Evolutionary conservation across 2,797 vertebrate species (phyloP), one percentile per base, ranked within the genome.

Genomic region (Heteromormyrus szaboi): DNA sequence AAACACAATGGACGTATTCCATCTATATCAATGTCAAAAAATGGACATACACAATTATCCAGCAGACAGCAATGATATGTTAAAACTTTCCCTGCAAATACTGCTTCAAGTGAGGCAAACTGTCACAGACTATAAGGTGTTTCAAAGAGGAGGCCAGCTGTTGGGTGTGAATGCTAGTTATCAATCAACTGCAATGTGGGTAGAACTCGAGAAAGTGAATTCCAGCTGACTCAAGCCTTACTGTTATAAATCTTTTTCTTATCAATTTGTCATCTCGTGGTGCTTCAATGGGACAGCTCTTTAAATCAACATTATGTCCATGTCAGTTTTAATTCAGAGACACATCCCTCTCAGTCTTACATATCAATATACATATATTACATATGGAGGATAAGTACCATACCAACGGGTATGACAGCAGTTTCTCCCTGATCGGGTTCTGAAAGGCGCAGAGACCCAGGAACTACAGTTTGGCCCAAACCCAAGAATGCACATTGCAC

Each of bases 231-330:
- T 48, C 79, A 83, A 44, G 46, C 37, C 46, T 44, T 1, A 83
- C 7, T 37, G 29, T 37, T 33, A 72, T 72, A 72, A 37, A 72
- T 72, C 65, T 83, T 33, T 41, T 83, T 83, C 79, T 46, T 44
- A 83, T 50, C 79, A 50, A 44, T 48, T 12, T 50, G 44, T 72
- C 46, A 50, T 83, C 46, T 44, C 44, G 2, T n/a, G 37, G 79
- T 48, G 17, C 79, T 50, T 83, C 79, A 44, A 14, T 22, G 17
- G 2, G 33, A 65, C 59, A 0, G 29, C 65, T 72, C 12, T 72
- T 72, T 72, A 72, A 72, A 72, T 72, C 65, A 72, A 37, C 65
- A 72, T 72, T 72, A 72, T 72, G 65, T 33, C 65, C 65, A 72
- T 72, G 65, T 72, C 65, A 37, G 65, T 37, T 72, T 72, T 37